phyloP scores from a whole-genome alignment of 2,797 vertebrate genomes.

The Pseudocheirus occidentalis region DNA sequence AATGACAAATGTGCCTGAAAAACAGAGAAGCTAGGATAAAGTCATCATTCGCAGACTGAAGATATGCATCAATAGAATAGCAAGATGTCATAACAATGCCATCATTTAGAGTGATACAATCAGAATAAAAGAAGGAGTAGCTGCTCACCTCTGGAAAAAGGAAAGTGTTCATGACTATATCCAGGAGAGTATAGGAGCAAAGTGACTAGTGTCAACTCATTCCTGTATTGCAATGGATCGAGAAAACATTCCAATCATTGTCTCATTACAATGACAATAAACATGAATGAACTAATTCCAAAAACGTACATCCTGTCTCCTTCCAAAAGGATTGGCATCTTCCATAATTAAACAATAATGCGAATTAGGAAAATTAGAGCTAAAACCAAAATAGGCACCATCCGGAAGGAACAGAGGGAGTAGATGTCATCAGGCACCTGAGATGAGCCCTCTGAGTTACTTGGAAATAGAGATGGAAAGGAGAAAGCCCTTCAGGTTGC shows the following conservation, averaged over 20 bases:
- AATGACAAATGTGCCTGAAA: neutral
- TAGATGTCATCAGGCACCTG: neutral
- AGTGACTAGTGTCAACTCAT: neutral
- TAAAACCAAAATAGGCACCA: neutral
- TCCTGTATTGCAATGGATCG: neutral
- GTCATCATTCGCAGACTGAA: slow-evolving; percentile 16
- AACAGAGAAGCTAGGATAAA: neutral
- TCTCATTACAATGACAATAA: neutral
- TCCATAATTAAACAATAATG: slow-evolving; percentile 3
- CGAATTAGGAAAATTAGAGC: slow-evolving; percentile 27
- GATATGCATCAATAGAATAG: neutral
- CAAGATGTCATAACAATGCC: neutral
- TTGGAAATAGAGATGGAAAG: neutral
- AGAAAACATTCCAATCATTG: neutral
- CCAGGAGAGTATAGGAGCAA: neutral
- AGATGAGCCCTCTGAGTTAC: slow-evolving; percentile 5
- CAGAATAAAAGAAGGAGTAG: neutral
- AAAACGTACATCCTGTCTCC: neutral
- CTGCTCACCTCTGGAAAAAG: neutral
- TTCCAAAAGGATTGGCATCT: slow-evolving; percentile 1
- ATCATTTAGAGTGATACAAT: neutral
- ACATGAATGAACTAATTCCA: neutral
- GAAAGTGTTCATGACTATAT: neutral
- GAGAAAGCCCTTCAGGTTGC: neutral
- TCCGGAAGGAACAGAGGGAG: neutral